These are phyloP conservation scores for Apostichopus leukothele DNA, from an alignment of 53 echinoderm and acorn worm species.

Conservation along the genomic window DNA sequence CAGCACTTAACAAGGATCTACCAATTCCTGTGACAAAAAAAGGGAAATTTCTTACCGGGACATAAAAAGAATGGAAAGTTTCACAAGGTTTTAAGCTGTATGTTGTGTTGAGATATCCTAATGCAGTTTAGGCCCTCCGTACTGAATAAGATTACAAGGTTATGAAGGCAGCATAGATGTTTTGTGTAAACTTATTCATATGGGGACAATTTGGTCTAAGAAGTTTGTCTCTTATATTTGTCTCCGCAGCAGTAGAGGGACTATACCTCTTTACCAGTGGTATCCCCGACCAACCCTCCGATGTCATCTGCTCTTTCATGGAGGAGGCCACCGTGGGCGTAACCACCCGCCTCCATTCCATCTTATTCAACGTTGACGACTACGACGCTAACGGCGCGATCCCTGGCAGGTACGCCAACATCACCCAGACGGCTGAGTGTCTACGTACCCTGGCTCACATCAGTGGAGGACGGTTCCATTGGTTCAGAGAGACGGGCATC, in stretches of 20 bases:
- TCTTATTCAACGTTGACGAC: conserved; percentile 99
- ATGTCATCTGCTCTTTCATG: conserved; percentile 92
- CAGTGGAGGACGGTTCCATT: conserved; percentile 91
- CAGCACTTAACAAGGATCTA: too few species aligned
- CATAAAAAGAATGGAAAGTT: too few species aligned
- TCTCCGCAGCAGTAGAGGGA: conserved; percentile 75
- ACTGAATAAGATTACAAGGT: too few species aligned
- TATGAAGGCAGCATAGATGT: too few species aligned
- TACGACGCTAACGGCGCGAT: conserved; percentile 78
- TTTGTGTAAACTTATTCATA: too few species aligned
- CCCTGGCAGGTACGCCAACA: conserved; percentile 96
- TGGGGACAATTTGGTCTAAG: too few species aligned
- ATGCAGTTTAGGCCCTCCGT: too few species aligned
- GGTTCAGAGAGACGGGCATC: conserved; percentile 98
- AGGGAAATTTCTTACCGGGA: too few species aligned
- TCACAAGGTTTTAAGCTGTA: too few species aligned
- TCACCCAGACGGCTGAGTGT: conserved; percentile 97
- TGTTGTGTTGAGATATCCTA: too few species aligned
- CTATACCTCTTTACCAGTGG: conserved; percentile 98
- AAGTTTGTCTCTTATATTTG: neutral
- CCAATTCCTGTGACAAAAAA: too few species aligned
- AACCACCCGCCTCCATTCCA: conserved; percentile 74
- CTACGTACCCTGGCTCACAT: conserved; percentile 94
- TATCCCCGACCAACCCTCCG: conserved; percentile 92
- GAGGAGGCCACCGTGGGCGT: conserved; percentile 89